A percentile compares a stretch with the other conserved stretches of the same genome.
phyloP scores from a whole-genome alignment of 2,888 invertebrate species.

The Malachius bipustulatus region DNA sequence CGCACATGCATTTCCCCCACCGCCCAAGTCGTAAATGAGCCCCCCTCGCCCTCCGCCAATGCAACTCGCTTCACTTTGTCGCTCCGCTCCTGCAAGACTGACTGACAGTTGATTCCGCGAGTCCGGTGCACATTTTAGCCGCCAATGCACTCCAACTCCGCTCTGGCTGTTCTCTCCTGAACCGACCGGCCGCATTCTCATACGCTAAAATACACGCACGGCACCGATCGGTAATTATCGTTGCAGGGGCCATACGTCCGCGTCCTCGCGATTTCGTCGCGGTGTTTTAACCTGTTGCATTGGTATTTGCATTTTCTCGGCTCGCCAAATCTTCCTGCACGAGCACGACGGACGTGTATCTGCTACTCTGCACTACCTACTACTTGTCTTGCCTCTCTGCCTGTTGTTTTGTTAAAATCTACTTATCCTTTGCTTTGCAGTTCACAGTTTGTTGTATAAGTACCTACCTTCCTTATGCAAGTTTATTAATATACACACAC shows the following conservation, averaged over 20 bases:
- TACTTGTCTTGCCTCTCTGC: too few relatives aligned
- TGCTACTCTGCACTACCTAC: too few relatives aligned
- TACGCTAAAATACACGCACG: too few relatives aligned
- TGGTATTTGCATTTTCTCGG: background rate
- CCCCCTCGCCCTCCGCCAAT: slow-evolving; percentile 32
- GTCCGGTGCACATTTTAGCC: slow-evolving; percentile 15
- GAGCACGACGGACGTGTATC: too few relatives aligned
- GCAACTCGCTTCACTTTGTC: slow-evolving; percentile 36
- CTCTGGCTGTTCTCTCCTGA: slow-evolving; percentile 7
- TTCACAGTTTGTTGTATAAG: too few relatives aligned
- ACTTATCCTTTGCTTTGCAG: too few relatives aligned
- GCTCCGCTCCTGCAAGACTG: slow-evolving; percentile 32
- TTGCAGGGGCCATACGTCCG: slow-evolving; percentile 16
- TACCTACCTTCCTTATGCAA: too few relatives aligned
- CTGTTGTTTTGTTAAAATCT: too few relatives aligned
- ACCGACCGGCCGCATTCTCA: slow-evolving; percentile 10
- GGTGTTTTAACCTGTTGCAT: slow-evolving; percentile 12
- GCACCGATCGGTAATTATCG: too few relatives aligned
- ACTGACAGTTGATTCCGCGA: slow-evolving; percentile 34
- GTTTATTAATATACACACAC: too few relatives aligned
- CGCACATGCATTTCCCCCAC: slow-evolving; percentile 36
- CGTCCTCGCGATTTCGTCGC: slow-evolving; percentile 7
- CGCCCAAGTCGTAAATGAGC: slow-evolving; percentile 31
- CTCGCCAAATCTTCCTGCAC: too few relatives aligned
- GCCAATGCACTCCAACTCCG: slow-evolving; percentile 10